phyloP scores from a whole-genome alignment of 2,888 invertebrate species.

The Cistogaster globosa region DNA sequence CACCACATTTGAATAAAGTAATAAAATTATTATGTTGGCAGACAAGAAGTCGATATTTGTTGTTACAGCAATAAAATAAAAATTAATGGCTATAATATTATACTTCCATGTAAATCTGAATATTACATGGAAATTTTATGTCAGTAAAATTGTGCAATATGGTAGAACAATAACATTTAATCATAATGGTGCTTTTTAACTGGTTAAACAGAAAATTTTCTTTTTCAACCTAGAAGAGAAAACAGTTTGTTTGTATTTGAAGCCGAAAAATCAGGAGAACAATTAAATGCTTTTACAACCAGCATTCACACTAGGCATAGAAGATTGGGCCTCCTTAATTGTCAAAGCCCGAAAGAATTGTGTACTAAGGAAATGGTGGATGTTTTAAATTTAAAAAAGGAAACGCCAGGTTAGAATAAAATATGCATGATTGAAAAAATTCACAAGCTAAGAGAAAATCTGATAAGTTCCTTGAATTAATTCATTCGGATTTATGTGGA shows the following conservation, averaged over 20 bases:
- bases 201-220: too few species aligned
- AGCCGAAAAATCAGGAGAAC: constrained; percentile 1
- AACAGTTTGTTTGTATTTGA: not conserved
- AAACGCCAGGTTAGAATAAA: constrained; percentile 10
- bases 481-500: constrained; percentile 22
- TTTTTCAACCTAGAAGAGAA: constrained; percentile 1
- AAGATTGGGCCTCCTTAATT: not conserved
- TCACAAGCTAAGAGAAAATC: constrained; percentile 47
- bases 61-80: too few species aligned
- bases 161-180: constrained; percentile 23
- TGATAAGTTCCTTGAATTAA: constrained; percentile 13
- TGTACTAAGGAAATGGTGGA: not conserved
- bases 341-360: constrained; percentile 3
- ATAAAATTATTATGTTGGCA: too few species aligned
- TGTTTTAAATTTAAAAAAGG: too few species aligned
- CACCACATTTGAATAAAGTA: too few species aligned
- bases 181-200: constrained; percentile 21
- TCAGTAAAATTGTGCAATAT: too few species aligned
- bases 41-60: too few species aligned
- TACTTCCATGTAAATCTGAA: too few species aligned
- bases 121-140: too few species aligned
- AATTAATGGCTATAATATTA: too few species aligned
- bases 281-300: constrained; percentile 41
- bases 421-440: constrained; percentile 58
- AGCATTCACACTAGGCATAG: constrained; percentile 4